A percentile compares a stretch with the other conserved stretches of the same genome.
These are phyloP conservation scores for Capitulum mitella DNA, from an alignment of 2,888 invertebrate genomes.

Conservation along the genomic window DNA sequence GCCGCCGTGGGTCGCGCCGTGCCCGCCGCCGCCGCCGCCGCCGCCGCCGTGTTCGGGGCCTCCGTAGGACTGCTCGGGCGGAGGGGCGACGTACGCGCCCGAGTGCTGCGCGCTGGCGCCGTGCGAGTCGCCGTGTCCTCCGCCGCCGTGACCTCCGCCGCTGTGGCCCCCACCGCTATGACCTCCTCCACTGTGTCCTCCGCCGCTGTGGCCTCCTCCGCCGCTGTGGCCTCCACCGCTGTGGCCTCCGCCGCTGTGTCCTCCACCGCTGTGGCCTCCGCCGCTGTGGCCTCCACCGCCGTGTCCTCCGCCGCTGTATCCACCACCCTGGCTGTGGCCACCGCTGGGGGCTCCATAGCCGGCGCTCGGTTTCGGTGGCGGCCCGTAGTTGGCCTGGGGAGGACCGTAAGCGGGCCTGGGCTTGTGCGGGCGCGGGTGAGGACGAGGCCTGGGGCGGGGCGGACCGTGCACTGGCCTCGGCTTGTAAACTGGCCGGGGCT, in stretches of 20 bases:
- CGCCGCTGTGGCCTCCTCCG: not conserved
- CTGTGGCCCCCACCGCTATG: not conserved
- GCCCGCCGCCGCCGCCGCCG: too few species aligned
- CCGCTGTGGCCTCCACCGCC: not conserved
- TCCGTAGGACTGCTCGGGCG: not conserved
- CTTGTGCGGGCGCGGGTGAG: not conserved
- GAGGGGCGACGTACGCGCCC: not conserved
- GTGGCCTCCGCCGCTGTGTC: not conserved
- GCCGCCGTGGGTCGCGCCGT: not conserved
- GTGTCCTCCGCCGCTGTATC: not conserved
- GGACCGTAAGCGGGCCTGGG: not conserved
- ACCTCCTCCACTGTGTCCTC: not conserved
- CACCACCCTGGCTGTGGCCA: not conserved
- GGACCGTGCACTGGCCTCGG: not conserved
- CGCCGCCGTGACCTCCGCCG: not conserved
- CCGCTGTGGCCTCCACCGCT: not conserved
- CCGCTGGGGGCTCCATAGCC: not conserved
- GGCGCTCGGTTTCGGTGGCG: not conserved
- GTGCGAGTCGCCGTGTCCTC: not conserved
- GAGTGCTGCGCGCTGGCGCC: not conserved
- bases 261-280: not conserved
- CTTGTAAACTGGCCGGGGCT: not conserved
- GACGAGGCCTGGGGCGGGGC: not conserved
- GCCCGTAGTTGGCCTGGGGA: not conserved
- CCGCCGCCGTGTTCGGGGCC: not conserved